Conservation (phyloP, 2,888 invertebrate genomes). For the Drosophila cognata region DNA sequence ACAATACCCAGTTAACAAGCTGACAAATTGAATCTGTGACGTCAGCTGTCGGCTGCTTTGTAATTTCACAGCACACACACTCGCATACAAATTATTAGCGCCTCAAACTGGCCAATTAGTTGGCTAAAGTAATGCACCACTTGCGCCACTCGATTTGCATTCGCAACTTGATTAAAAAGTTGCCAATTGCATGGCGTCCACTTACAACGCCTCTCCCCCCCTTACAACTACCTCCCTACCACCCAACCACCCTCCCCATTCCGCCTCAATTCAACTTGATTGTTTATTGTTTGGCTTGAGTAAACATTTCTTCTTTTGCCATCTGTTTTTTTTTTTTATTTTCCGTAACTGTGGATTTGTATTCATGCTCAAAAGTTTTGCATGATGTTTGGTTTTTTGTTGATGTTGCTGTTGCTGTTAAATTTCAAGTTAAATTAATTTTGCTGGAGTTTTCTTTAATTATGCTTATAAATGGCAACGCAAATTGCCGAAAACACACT, state of each 20-base stretch:
- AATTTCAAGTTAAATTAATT: conserved; percentile 73
- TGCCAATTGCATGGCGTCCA: conserved; percentile 54
- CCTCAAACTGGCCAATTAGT: conserved; percentile 64
- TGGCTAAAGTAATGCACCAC: conserved; percentile 36
- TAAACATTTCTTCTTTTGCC: conserved; percentile 30
- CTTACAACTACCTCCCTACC: background rate
- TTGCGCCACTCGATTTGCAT: conserved; percentile 64
- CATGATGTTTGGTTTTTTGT: conserved; percentile 31
- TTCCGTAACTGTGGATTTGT: conserved; percentile 35
- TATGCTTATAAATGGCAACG: conserved; percentile 68
- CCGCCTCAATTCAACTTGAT: conserved; percentile 63
- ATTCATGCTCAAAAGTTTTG: conserved; percentile 51
- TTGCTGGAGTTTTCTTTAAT: conserved; percentile 67
- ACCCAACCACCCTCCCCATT: background rate
- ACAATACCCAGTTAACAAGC: conserved; percentile 56
- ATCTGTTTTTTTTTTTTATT: conserved; percentile 1
- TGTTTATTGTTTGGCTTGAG: conserved; percentile 69
- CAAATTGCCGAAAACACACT: conserved; percentile 66
- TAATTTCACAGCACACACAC: conserved; percentile 58
- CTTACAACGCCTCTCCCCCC: background rate
- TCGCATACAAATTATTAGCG: conserved; percentile 59
- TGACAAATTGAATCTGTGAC: conserved; percentile 77
- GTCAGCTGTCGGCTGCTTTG: conserved; percentile 56
- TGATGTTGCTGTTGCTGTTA: conserved; percentile 20
- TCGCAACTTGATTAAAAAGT: conserved; percentile 76